Percentiles rank a stretch among this genome's conserved stretches.
phyloP scores from a whole-genome alignment of 2,797 vertebrate genomes.

The Darevskia mixta region DNA sequence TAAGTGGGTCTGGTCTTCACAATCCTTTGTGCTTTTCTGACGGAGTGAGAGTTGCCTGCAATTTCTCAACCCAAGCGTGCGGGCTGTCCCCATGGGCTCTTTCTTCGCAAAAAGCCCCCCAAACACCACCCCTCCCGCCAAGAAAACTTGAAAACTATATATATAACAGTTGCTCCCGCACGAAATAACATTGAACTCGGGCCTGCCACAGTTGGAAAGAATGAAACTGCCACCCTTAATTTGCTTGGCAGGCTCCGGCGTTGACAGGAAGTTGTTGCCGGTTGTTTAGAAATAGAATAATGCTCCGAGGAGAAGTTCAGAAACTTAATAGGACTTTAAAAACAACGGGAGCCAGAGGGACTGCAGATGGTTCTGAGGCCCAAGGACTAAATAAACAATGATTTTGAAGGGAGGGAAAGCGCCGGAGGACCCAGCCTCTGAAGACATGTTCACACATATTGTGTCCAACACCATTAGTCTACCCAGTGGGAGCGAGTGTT shows the following conservation, averaged over 20 bases:
- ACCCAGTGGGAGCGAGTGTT: slow-evolving; percentile 73
- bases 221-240: slow-evolving; percentile 77
- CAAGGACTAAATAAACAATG: slow-evolving; percentile 76
- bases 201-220: slow-evolving; percentile 65
- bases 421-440: slow-evolving; percentile 76
- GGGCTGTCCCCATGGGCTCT: slow-evolving; percentile 4
- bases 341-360: slow-evolving; percentile 79
- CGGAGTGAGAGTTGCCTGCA: background rate
- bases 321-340: slow-evolving; percentile 84
- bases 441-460: slow-evolving; percentile 73
- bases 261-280: slow-evolving; percentile 70
- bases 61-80: slow-evolving; percentile 24
- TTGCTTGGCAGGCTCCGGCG: slow-evolving; percentile 50
- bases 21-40: slow-evolving; percentile 29
- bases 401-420: slow-evolving; percentile 77
- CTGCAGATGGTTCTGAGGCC: slow-evolving; percentile 81
- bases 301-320: slow-evolving; percentile 79
- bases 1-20: slow-evolving; percentile 20
- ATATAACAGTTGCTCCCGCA: slow-evolving; percentile 67
- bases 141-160: slow-evolving; percentile 33
- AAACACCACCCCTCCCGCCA: too few species aligned
- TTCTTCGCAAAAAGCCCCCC: background rate
- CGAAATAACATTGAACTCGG: slow-evolving; percentile 65
- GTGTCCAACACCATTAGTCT: slow-evolving; percentile 83
- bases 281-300: slow-evolving; percentile 82